Conservation (phyloP, 2,888 invertebrate species). For the Torymus auratus region DNA sequence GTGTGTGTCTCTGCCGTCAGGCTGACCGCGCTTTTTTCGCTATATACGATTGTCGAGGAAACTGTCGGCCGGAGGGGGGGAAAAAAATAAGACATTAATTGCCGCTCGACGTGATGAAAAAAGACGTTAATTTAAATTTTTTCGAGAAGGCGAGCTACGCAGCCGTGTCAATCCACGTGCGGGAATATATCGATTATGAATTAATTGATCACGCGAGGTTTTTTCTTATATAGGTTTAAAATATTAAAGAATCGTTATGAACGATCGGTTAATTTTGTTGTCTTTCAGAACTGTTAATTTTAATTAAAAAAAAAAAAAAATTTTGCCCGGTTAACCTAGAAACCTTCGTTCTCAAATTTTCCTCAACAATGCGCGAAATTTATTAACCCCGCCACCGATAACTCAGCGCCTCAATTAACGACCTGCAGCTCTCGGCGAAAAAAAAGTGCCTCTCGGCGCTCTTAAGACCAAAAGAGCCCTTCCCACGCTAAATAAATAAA, state of each 20-base stretch:
- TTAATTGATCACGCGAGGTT: no score
- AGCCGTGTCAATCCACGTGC: no score
- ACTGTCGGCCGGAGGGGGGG: slow-evolving; percentile 1
- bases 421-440: not conserved
- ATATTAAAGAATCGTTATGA: no score
- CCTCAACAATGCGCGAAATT: no score
- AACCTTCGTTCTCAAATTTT: no score
- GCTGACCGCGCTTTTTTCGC: not conserved
- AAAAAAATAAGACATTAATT: slow-evolving; percentile 22
- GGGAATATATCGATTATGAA: no score
- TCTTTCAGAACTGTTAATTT: not conserved
- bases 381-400: no score
- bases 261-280: no score
- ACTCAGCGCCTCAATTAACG: no score
- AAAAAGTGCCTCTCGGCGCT: not conserved
- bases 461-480: not conserved
- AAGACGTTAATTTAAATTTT: slow-evolving; percentile 24
- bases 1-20: no score
- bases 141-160: not conserved
- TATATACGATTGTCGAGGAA: slow-evolving; percentile 19
- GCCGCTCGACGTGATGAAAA: not conserved
- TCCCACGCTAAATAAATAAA: slow-evolving; percentile 22
- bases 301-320: not conserved
- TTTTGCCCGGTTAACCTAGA: no score
- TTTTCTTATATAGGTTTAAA: no score